Conservation (phyloP, 2,888 invertebrate genomes). For the Cepaea hortensis region DNA sequence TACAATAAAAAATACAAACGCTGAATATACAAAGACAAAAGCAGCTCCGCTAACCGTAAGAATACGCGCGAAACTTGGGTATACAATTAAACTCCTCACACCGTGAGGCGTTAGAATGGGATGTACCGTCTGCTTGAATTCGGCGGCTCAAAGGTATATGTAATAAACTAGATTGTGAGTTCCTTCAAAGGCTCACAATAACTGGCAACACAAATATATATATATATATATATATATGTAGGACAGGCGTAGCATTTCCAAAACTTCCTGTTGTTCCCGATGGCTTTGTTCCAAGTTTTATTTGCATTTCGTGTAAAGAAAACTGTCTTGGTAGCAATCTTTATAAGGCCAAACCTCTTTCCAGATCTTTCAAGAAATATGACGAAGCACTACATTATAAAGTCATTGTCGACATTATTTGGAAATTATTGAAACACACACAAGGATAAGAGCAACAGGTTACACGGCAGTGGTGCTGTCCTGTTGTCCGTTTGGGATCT, state of each 20-base stretch:
- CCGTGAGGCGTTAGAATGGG: too few species aligned
- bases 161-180: too few species aligned
- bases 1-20: too few species aligned
- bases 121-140: too few species aligned
- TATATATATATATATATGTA: background rate
- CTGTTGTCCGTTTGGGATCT: conserved; percentile 57
- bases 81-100: too few species aligned
- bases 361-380: background rate
- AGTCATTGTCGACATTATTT: background rate
- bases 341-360: background rate
- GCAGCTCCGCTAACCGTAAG: too few species aligned
- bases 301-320: background rate
- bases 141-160: too few species aligned
- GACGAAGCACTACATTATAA: background rate
- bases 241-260: background rate
- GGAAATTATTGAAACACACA: background rate
- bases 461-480: conserved; percentile 60
- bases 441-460: background rate
- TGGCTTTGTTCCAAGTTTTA: background rate
- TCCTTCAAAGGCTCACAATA: too few species aligned
- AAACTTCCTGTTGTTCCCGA: background rate
- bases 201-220: background rate
- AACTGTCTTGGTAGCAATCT: background rate
- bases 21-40: too few species aligned
- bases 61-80: too few species aligned